A percentile compares a stretch with the other conserved stretches of the same genome.
Conservation (phyloP, 2,888 invertebrate species). For the Heliconius charithonia region DNA sequence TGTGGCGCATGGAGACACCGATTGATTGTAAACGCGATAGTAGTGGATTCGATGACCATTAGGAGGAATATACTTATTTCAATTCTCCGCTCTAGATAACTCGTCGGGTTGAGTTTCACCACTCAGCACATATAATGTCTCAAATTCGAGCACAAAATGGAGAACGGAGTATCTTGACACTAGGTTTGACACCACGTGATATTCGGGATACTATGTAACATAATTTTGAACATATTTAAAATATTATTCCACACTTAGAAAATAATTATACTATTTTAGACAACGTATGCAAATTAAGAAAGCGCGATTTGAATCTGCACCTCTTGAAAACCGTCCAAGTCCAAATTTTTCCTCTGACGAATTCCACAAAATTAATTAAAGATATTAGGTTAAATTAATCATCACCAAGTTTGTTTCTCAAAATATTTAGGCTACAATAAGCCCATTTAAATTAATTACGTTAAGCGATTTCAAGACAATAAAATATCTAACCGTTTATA, state of each 20-base stretch:
- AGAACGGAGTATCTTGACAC: not conserved
- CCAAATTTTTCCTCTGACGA: not conserved
- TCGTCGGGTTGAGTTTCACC: not conserved
- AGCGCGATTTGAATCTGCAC: no score
- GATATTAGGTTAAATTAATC: constrained; percentile 9
- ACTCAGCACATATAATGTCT: not conserved
- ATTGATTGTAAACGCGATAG: no score
- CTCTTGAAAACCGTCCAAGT: no score
- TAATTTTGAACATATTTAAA: no score
- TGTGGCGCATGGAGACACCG: no score
- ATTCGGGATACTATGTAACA: no score
- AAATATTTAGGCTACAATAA: constrained; percentile 10
- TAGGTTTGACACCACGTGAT: not conserved
- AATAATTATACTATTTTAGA: no score
- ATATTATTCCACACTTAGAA: no score
- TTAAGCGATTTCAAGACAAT: constrained; percentile 3
- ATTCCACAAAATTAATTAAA: not conserved
- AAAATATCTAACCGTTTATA: not conserved
- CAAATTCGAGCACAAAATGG: not conserved
- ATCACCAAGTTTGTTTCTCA: not conserved
- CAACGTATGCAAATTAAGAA: no score
- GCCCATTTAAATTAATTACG: constrained; percentile 8
- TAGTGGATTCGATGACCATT: no score
- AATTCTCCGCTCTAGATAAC: no score
- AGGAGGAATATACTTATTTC: no score